Evolutionary conservation across 2,113 vertebrate species (phyloP).

Genomic region (Reinhardtius hippoglossoides): DNA sequence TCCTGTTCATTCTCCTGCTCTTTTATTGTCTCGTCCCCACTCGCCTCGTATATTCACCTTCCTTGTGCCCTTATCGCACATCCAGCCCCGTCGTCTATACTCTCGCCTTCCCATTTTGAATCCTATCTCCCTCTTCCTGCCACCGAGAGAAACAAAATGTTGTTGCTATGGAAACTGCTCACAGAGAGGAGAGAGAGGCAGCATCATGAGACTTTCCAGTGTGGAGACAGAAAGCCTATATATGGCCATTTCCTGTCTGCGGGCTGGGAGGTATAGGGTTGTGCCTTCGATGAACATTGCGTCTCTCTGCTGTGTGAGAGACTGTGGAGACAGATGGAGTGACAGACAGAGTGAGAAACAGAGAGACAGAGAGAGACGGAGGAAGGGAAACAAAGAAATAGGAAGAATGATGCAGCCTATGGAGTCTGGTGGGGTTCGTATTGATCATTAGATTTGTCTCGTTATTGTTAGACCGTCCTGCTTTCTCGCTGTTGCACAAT

Average conservation of each 20-base stretch:
- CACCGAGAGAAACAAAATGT: slow-evolving; percentile 79
- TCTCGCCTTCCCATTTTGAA: slow-evolving; percentile 41
- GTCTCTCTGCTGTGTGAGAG: slow-evolving; percentile 44
- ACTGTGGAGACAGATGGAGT: slow-evolving; percentile 54
- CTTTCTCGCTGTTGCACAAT: slow-evolving; percentile 53
- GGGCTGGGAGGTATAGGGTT: slow-evolving; percentile 39
- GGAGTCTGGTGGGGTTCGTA: slow-evolving; percentile 24
- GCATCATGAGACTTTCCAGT: slow-evolving; percentile 76
- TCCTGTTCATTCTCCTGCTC: slow-evolving; percentile 24
- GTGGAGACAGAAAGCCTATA: slow-evolving; percentile 75
- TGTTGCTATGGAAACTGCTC: slow-evolving; percentile 85
- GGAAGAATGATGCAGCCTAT: slow-evolving; percentile 18
- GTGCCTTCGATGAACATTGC: slow-evolving; percentile 62
- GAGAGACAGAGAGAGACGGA: slow-evolving; percentile 23
- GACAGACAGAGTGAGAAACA: slow-evolving; percentile 36
- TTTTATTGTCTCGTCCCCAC: slow-evolving; percentile 35
- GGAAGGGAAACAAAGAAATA: slow-evolving; percentile 5
- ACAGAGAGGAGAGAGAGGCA: slow-evolving; percentile 61
- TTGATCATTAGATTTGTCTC: slow-evolving; percentile 38
- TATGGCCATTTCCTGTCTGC: slow-evolving; percentile 81
- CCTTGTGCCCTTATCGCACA: slow-evolving; percentile 53
- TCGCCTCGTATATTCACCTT: slow-evolving; percentile 12
- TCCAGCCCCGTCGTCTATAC: slow-evolving; percentile 24
- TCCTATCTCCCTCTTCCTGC: slow-evolving; percentile 65
- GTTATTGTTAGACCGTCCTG: slow-evolving; percentile 39